A percentile compares a stretch with the other conserved stretches of the same genome.
phyloP scores from a whole-genome alignment of 2,888 invertebrate species.

The Sclerodermus sp. region DNA sequence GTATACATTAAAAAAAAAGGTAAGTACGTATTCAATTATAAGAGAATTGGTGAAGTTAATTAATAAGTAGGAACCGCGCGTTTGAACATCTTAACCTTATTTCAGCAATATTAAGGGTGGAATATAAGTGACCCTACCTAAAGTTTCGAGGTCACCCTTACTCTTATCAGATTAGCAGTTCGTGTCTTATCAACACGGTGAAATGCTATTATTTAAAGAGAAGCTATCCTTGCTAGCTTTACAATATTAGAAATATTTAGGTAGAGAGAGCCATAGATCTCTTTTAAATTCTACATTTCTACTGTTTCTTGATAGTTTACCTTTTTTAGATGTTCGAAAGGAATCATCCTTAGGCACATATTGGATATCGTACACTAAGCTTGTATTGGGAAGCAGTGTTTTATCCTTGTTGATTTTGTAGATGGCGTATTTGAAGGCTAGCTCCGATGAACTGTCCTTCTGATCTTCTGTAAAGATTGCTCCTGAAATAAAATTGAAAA shows the following conservation, averaged over 20 bases:
- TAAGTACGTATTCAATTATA: too few relatives aligned
- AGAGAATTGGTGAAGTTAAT: too few relatives aligned
- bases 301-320: too few relatives aligned
- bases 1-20: too few relatives aligned
- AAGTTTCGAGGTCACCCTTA: background rate
- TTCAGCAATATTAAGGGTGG: too few relatives aligned
- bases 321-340: constrained; percentile 89
- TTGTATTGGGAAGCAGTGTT: constrained; percentile 79
- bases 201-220: too few relatives aligned
- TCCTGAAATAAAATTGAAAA: constrained; percentile 64
- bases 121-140: too few relatives aligned
- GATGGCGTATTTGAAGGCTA: constrained; percentile 93
- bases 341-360: constrained; percentile 88
- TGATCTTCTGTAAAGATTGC: constrained; percentile 91
- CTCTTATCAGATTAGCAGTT: constrained; percentile 22
- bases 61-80: too few relatives aligned
- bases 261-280: too few relatives aligned
- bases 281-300: too few relatives aligned
- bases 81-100: too few relatives aligned
- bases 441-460: constrained; percentile 81
- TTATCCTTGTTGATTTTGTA: constrained; percentile 90
- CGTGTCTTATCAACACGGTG: constrained; percentile 31
- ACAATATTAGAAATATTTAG: background rate
- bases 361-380: constrained; percentile 90
- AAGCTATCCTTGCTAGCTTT: background rate